These are phyloP conservation scores for Aphaenogaster floridana DNA, from an alignment of 1,140 invertebrate genomes.

Conservation along the genomic window DNA sequence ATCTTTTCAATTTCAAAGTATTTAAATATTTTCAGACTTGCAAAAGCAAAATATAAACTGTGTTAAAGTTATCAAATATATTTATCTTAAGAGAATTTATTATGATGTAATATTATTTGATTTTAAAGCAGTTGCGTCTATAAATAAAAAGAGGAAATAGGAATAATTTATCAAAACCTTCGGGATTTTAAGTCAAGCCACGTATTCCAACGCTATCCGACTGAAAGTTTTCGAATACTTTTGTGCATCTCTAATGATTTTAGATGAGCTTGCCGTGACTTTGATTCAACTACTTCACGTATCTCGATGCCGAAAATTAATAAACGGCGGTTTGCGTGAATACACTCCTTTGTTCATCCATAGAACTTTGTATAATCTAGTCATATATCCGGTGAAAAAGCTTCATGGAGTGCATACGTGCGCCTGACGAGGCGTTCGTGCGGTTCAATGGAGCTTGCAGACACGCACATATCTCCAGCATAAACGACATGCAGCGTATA, in stretches of 20 bases:
- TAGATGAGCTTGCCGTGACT: neutral
- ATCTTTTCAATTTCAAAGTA: neutral
- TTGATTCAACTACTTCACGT: slow-evolving; percentile 1
- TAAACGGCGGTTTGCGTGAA: slow-evolving; percentile 51
- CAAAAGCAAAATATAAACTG: neutral
- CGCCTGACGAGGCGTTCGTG: slow-evolving; percentile 41
- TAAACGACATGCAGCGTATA: neutral
- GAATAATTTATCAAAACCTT: neutral
- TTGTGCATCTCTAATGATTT: slow-evolving; percentile 28
- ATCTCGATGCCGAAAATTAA: slow-evolving; percentile 39
- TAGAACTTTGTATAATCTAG: slow-evolving; percentile 53
- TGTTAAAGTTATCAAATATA: neutral
- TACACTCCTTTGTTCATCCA: slow-evolving; percentile 38
- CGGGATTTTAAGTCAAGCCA: neutral
- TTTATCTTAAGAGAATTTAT: neutral
- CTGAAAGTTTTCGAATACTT: slow-evolving; percentile 10
- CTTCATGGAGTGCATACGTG: slow-evolving; percentile 21
- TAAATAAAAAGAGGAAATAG: neutral
- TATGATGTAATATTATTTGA: neutral
- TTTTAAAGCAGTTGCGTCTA: neutral
- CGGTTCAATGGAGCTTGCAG: slow-evolving; percentile 38
- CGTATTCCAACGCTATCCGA: neutral
- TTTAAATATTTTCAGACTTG: neutral
- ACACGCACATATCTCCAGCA: slow-evolving; percentile 35
- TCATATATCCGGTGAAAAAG: slow-evolving; percentile 49